A percentile compares a stretch with the other conserved stretches of the same genome.
Evolutionary conservation across 2,797 vertebrate species (phyloP).

Genomic region (Platyrinchus mystaceus): DNA sequence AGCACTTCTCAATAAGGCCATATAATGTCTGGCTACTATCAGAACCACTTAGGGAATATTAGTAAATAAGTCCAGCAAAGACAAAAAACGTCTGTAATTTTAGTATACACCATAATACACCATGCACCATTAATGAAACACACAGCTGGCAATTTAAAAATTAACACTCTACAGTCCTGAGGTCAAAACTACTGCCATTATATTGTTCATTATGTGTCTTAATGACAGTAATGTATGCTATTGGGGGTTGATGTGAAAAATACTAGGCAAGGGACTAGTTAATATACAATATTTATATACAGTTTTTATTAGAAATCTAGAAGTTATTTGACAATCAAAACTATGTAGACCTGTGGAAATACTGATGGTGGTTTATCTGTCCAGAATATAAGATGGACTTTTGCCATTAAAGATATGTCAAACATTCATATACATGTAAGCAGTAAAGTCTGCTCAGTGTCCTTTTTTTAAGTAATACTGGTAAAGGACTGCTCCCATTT

Average conservation of each 20-base stretch:
- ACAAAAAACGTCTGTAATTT: conserved; percentile 1
- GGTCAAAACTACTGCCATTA: neutral
- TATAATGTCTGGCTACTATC: neutral
- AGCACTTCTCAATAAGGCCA: neutral
- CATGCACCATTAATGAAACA: neutral
- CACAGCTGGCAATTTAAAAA: neutral
- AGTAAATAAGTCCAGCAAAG: neutral
- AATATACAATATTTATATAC: neutral
- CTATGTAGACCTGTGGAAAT: neutral
- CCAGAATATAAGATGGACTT: neutral
- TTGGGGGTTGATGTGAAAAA: neutral
- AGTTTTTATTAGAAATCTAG: neutral
- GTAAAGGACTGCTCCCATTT: neutral
- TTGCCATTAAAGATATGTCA: neutral
- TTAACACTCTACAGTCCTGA: neutral
- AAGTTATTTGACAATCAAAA: neutral
- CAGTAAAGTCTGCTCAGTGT: neutral
- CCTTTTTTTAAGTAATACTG: neutral
- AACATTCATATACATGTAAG: neutral
- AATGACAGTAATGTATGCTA: neutral
- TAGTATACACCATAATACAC: neutral
- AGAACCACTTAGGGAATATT: neutral
- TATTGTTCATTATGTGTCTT: neutral
- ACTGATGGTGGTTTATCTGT: neutral
- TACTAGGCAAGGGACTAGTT: neutral